Evolutionary conservation across 1,140 invertebrate species (phyloP), one percentile per base, ranked within the genome.

Genomic region (Leptinotarsa lineolata): DNA sequence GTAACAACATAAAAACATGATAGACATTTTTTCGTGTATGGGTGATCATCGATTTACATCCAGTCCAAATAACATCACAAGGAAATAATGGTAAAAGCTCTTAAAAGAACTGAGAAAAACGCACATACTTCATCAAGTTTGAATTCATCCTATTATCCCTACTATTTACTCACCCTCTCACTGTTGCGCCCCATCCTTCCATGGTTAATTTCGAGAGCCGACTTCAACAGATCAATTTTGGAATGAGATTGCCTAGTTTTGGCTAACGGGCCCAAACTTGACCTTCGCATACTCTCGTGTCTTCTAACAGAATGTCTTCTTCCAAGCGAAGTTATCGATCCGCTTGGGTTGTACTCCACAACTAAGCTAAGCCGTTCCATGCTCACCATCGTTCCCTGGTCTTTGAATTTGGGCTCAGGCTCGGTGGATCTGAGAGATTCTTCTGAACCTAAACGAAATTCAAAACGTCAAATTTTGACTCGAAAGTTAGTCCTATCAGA

Each of bases 291-390:
- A 60, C 84, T 87, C 76, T 86, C 87, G 66, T 86, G 88, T 60
- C 86, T 83, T 72, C 78, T 74, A 3, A 75, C 73, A 16, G 78
- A 72, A 21, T 88, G 88, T 45, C 87, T 86, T 83, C 89, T 85
- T 1, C 89, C 89, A 73, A 91, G 76, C 3, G 91, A 92, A 73
- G 91, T 88, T 44, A 92, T 81, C 24, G 91, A 92, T 22, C 91
- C 91, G 72, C 92, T 87, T 67, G 91, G 90, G 81, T 92, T 92
- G 81, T 90, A 91, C 75, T 91, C 88, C 54, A 91, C 91, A 85
- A 92, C 91, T 71, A 92, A 86, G 78, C 91, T 91, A 39, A 92
- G 81, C 64, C 91, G 84, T 82, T 92, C 91, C 60, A 89, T 82
- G 71, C 90, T 91, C 76, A 91, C 87, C 83, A 89, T 90, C 0